phyloP scores from a whole-genome alignment of 2,888 invertebrate species.

The Hypena proboscidalis region DNA sequence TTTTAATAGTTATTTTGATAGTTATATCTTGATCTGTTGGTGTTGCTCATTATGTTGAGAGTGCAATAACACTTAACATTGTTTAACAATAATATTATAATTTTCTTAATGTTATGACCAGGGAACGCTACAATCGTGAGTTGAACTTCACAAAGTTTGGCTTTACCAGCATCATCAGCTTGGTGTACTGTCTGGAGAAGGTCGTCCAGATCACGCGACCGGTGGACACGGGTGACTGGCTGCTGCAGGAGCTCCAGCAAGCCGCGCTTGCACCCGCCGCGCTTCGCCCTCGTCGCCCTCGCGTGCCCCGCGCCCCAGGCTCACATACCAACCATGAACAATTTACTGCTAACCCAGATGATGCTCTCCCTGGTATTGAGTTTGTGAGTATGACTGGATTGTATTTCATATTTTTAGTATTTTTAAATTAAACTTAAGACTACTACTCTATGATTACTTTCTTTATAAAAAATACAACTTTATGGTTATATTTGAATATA shows the following conservation, averaged over 20 bases:
- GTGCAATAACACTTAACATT: too few species aligned
- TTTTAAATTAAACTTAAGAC: too few species aligned
- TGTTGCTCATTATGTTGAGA: too few species aligned
- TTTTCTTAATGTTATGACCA: conserved; percentile 27
- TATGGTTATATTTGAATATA: too few species aligned
- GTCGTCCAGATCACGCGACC: conserved; percentile 45
- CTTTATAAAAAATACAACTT: too few species aligned
- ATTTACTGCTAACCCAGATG: too few species aligned
- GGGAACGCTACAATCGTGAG: conserved; percentile 64
- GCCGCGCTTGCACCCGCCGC: conserved; percentile 15
- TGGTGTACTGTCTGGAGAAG: conserved; percentile 53
- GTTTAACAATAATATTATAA: too few species aligned
- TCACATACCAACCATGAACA: too few species aligned
- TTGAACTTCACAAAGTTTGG: conserved; percentile 63
- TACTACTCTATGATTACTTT: too few species aligned
- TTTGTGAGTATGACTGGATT: conserved; percentile 53
- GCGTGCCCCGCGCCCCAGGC: conserved; percentile 18
- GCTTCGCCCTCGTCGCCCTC: conserved; percentile 14
- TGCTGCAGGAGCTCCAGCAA: conserved; percentile 26
- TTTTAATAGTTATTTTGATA: too few species aligned
- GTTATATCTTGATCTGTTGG: too few species aligned
- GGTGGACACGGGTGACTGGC: conserved; percentile 50
- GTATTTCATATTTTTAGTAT: not conserved
- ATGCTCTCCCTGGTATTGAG: conserved; percentile 64
- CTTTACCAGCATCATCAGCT: conserved; percentile 60